Conservation (phyloP, 2,888 invertebrate species). For the Syritta pipiens region DNA sequence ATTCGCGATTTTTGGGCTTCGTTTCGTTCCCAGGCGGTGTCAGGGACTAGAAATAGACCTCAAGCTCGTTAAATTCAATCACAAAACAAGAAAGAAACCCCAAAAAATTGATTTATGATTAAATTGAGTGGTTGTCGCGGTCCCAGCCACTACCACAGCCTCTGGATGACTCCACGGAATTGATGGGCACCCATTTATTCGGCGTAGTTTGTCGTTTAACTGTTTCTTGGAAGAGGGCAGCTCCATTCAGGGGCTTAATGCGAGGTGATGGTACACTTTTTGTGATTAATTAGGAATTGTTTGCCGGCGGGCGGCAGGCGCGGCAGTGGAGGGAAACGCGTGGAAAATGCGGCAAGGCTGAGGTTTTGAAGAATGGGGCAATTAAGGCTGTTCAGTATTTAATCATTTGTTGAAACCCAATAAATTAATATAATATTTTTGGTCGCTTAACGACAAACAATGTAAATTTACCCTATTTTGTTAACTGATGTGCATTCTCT, state of each 20-base stretch:
- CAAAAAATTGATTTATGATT: constrained; percentile 47
- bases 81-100: constrained; percentile 6
- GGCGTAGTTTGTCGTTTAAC: constrained; percentile 39
- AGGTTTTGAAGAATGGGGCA: constrained; percentile 53
- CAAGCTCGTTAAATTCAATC: constrained; percentile 2
- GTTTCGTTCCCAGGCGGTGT: neutral
- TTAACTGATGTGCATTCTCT: no score
- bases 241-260: constrained; percentile 46
- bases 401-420: no score
- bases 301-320: no score
- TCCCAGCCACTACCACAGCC: no score
- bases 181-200: constrained; percentile 46
- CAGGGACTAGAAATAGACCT: constrained; percentile 9
- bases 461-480: no score
- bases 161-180: constrained; percentile 39
- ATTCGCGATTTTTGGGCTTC: constrained; percentile 29
- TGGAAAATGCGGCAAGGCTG: constrained; percentile 56
- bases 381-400: no score
- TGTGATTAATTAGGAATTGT: constrained; percentile 55
- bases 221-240: constrained; percentile 36
- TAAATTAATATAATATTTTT: no score
- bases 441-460: no score
- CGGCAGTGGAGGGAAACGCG: constrained; percentile 41
- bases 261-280: constrained; percentile 43
- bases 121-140: constrained; percentile 48